These are phyloP conservation scores for Bombylius discolor DNA, from an alignment of 2,888 invertebrate species.

Conservation along the genomic window DNA sequence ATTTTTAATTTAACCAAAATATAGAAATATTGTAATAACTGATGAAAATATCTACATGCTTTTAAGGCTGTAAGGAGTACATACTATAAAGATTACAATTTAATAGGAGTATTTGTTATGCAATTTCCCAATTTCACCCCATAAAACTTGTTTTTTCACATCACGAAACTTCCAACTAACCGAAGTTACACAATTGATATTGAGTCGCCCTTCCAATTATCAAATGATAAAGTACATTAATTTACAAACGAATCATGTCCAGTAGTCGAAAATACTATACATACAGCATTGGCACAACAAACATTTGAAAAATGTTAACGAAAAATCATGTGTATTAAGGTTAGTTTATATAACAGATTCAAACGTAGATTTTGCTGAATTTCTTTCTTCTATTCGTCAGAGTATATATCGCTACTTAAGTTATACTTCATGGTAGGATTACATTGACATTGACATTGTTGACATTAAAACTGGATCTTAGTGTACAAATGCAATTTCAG, in stretches of 20 bases:
- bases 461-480: no score
- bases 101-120: slow-evolving; percentile 3
- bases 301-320: background rate
- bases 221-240: background rate
- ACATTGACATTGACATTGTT: no score
- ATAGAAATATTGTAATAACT: background rate
- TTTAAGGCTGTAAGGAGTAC: no score
- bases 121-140: background rate
- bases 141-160: slow-evolving; percentile 1
- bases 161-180: background rate
- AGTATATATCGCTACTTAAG: no score
- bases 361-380: no score
- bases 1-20: slow-evolving; percentile 2
- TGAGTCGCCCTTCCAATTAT: background rate
- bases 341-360: no score
- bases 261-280: background rate
- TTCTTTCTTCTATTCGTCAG: no score
- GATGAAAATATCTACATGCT: slow-evolving; percentile 3
- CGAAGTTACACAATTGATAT: background rate
- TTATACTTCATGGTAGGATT: no score
- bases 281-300: background rate
- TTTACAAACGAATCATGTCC: background rate
- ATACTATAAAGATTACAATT: background rate
- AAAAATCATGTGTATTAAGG: background rate
- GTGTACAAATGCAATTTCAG: no score